Base-by-base conservation (phyloP, 64 coral and sea anemone species). In the Dendrophyllia cribrosa region DNA sequence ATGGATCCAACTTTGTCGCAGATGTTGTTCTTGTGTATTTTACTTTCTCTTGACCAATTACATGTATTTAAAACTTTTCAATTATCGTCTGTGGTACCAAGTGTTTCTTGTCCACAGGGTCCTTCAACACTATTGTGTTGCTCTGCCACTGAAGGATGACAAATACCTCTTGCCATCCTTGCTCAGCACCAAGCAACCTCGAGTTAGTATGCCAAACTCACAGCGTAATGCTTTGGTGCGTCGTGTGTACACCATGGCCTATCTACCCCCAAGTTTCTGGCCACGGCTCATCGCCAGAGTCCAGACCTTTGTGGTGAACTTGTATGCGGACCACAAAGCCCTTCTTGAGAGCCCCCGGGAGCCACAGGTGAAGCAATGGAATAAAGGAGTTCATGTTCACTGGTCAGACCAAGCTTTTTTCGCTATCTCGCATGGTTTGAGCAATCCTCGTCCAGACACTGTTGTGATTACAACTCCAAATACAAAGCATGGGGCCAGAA, bases 231-330 rank as follows among this genome's bases (percentile, higher is more conserved):
- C 9, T 22, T 66, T 85, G 8, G 83, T 89, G 48, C 68, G 77
- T 19, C 88, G 97, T 7, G 34, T 90, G 12, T 99, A 99, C 71
- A 85, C 76, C 60, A 51, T 99, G 91, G 87, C 97, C 1, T 99
- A 91, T 75, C 19, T 96, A 59, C 97, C 97, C 0, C 45, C 88
- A 16, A 92, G 91, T 24, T 92, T 99, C 64, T 99, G 97, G 97
- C 59, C 91, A 0, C 83, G 97, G 9, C 73, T 99, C 7, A 90
- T 91, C 25, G 56, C 88, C 53, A 77, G 88, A 7, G 47, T 99
- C 11, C 84, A 88, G 19, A 85, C 91, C 11, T 96, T 96, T 70
- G 20, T 91, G 20, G 62, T 70, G 14, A 84, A 88, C 55, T 73
- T 95, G 49, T 87, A 76, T 13, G 50, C 61, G 3, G 78, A 83